These are phyloP conservation scores for Drosophila planitibia DNA, from an alignment of 2,888 invertebrate genomes.

Conservation along the genomic window DNA sequence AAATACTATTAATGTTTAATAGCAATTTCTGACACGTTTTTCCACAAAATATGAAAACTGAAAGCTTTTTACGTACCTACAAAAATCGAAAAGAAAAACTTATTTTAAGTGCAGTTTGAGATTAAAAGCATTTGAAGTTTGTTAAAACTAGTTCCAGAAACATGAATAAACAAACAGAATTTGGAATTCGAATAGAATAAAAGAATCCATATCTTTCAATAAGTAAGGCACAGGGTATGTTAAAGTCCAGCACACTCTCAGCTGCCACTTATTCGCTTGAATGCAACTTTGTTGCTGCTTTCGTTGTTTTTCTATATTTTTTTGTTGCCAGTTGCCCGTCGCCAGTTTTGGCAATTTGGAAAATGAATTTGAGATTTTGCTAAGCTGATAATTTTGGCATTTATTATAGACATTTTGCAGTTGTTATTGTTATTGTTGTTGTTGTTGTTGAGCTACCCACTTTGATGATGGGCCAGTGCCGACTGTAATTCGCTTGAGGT, in stretches of 20 bases:
- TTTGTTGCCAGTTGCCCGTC: slow-evolving; percentile 13
- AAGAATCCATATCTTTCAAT: fast-evolving
- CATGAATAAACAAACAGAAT: neutral
- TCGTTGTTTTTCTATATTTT: neutral
- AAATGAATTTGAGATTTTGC: slow-evolving; percentile 68
- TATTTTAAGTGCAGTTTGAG: neutral
- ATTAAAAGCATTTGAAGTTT: neutral
- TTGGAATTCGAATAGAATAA: neutral
- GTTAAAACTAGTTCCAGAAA: neutral
- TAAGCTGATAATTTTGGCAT: slow-evolving; percentile 65
- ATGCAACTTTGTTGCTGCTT: slow-evolving; percentile 57
- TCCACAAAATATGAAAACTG: neutral
- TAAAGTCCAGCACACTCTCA: neutral
- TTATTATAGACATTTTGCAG: slow-evolving; percentile 49
- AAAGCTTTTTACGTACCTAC: no score
- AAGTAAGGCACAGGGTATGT: neutral
- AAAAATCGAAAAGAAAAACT: no score
- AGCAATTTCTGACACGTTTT: no score
- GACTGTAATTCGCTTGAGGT: slow-evolving; percentile 29
- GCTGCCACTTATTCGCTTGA: slow-evolving; percentile 63
- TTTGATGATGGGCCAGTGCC: slow-evolving; percentile 50
- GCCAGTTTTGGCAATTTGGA: slow-evolving; percentile 70
- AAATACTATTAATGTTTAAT: no score
- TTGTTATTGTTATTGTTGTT: slow-evolving; percentile 11
- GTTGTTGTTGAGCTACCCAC: slow-evolving; percentile 39